Evolutionary conservation across 2,888 invertebrate species (phyloP).

Genomic region (Latheticus oryzae): DNA sequence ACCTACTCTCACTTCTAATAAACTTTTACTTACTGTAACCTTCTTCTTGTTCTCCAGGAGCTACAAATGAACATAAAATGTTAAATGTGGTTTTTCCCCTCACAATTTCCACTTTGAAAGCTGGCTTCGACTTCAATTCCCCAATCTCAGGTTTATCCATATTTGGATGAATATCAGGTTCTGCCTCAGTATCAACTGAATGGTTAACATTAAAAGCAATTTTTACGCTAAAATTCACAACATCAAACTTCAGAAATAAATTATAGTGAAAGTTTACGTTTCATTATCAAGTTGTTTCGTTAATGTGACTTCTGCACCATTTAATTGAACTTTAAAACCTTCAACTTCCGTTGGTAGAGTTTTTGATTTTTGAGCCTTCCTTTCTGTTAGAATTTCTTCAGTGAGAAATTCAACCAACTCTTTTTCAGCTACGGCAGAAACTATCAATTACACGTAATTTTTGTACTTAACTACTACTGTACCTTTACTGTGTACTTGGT

Average conservation of each 20-base stretch:
- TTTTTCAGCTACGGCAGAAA: constrained; percentile 79
- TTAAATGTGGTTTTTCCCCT: constrained; percentile 82
- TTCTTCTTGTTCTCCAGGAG: constrained; percentile 73
- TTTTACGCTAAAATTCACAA: constrained; percentile 71
- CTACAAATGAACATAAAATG: constrained; percentile 86
- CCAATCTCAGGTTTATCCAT: constrained; percentile 79
- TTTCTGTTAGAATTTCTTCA: constrained; percentile 93
- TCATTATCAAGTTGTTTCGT: constrained; percentile 79
- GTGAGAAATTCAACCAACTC: constrained; percentile 91
- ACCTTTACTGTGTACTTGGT: constrained; percentile 80
- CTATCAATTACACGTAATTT: not conserved
- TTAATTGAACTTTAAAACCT: constrained; percentile 82
- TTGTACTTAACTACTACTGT: constrained; percentile 46
- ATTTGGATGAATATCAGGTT: constrained; percentile 72
- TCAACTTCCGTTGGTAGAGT: constrained; percentile 80
- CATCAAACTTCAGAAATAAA: not conserved
- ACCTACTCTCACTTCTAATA: not conserved
- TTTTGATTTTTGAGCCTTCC: constrained; percentile 82
- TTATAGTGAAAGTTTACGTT: constrained; percentile 67
- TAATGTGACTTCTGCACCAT: constrained; percentile 88
- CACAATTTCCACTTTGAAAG: constrained; percentile 88
- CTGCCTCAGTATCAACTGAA: constrained; percentile 87
- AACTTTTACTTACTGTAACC: constrained; percentile 73
- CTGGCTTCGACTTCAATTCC: constrained; percentile 91
- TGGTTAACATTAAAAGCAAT: constrained; percentile 94